Conservation (phyloP, 2,113 vertebrate genomes). For the Cephalopholis sonnerati region DNA sequence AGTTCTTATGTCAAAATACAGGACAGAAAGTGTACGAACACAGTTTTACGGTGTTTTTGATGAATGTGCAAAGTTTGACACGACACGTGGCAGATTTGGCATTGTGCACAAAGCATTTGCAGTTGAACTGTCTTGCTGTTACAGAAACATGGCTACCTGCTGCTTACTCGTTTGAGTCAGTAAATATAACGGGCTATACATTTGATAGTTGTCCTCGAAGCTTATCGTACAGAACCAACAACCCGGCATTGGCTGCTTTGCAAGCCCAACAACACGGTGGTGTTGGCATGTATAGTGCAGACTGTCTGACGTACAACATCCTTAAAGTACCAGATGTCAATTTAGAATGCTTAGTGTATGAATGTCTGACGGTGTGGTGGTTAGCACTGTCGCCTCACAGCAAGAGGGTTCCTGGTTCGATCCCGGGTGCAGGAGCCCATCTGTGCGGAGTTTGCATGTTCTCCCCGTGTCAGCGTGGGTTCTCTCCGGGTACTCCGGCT, state of each 20-base stretch:
- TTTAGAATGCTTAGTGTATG: conserved; percentile 2
- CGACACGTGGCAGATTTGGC: neutral
- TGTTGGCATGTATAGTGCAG: neutral
- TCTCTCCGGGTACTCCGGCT: no score
- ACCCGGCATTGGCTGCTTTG: neutral
- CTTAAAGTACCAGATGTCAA: neutral
- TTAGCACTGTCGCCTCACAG: no score
- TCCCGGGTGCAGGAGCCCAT: no score
- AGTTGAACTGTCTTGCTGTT: conserved; percentile 18
- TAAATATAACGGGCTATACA: neutral
- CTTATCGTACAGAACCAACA: neutral
- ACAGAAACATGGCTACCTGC: conserved; percentile 11
- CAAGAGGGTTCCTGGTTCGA: no score
- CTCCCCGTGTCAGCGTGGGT: no score
- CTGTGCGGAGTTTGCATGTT: no score
- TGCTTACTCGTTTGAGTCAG: neutral
- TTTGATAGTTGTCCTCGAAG: neutral
- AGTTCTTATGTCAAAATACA: neutral
- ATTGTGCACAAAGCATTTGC: neutral
- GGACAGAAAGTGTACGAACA: neutral
- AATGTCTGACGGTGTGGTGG: no score
- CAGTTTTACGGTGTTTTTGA: neutral
- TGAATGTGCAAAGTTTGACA: neutral
- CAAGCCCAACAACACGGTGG: conserved; percentile 8
- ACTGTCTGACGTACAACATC: neutral